Percentiles rank a stretch among this genome's conserved stretches.
These are phyloP conservation scores for Myotis myotis DNA, from an alignment of 2,797 vertebrate genomes.

Conservation along the genomic window DNA sequence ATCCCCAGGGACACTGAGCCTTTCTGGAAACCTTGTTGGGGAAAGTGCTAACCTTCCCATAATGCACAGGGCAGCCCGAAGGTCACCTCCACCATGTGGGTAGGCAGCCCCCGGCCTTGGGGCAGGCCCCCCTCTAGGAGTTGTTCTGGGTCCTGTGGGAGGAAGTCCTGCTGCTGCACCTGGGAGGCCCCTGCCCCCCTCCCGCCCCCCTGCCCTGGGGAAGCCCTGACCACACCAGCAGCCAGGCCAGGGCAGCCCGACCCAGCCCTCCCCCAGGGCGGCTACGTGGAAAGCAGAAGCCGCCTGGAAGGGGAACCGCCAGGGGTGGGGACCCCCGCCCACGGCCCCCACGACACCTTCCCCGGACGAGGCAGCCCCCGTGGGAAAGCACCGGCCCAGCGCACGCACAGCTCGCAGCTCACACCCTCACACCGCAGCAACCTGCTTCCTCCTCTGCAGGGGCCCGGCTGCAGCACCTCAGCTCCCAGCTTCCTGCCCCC, in stretches of 20 bases:
- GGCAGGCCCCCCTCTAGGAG: background rate
- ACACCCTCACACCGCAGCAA: too few relatives aligned
- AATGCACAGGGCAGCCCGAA: fast-evolving
- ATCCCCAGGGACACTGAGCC: too few relatives aligned
- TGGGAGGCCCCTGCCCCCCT: background rate
- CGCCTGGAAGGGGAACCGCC: background rate
- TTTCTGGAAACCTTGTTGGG: background rate
- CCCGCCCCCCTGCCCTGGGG: fast-evolving
- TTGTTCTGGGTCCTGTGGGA: fast-evolving
- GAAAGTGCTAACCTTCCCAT: fast-evolving
- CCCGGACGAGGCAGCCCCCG: background rate
- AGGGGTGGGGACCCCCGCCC: background rate
- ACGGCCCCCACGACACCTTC: background rate
- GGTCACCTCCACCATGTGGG: fast-evolving
- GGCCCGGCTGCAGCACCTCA: too few relatives aligned
- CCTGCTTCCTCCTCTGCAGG: too few relatives aligned
- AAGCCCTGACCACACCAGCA: background rate
- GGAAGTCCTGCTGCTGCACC: background rate
- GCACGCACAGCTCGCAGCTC: too few relatives aligned
- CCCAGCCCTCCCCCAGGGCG: background rate
- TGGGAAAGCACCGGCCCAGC: background rate
- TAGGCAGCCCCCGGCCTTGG: background rate
- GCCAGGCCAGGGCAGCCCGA: background rate
- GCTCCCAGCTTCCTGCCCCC: too few relatives aligned
- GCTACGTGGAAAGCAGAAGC: background rate